Percentiles rank a stretch among this genome's conserved stretches.
Evolutionary conservation across 2,113 vertebrate species (phyloP).

Genomic region (Varanus komodoensis): DNA sequence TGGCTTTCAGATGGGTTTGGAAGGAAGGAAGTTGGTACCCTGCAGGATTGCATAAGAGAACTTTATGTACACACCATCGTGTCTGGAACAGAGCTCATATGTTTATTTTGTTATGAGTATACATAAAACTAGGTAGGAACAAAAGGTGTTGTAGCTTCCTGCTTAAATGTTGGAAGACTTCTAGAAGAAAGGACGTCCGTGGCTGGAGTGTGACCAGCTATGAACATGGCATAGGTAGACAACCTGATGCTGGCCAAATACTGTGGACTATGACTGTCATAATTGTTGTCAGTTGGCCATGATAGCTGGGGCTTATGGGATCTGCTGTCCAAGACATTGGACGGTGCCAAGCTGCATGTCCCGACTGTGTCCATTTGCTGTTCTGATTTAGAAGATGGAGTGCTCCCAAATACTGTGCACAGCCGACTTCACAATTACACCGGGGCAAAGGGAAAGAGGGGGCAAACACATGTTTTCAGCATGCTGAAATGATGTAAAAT

Average conservation of each 20-base stretch:
- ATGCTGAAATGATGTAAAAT: constrained; percentile 22
- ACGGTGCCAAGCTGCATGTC: background rate
- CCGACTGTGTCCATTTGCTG: too few species aligned
- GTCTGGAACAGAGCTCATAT: background rate
- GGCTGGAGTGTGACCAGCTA: too few species aligned
- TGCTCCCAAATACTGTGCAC: background rate
- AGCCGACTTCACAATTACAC: background rate
- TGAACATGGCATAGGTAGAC: too few species aligned
- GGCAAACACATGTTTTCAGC: constrained; percentile 29
- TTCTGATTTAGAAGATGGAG: too few species aligned
- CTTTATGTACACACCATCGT: background rate
- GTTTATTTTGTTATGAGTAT: background rate
- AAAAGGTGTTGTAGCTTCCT: background rate
- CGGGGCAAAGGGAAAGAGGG: background rate
- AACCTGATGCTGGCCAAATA: too few species aligned
- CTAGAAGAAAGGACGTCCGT: background rate
- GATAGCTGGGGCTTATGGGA: too few species aligned
- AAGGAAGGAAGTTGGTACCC: background rate
- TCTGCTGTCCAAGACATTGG: too few species aligned
- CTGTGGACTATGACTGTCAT: too few species aligned
- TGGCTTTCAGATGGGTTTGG: background rate
- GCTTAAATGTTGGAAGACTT: background rate
- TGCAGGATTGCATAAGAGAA: background rate
- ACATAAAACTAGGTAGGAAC: background rate
- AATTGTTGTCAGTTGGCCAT: too few species aligned